Evolutionary conservation across 2,113 vertebrate species (phyloP), one percentile per base, ranked within the genome.

Genomic region (Puntigrus tetrazona): DNA sequence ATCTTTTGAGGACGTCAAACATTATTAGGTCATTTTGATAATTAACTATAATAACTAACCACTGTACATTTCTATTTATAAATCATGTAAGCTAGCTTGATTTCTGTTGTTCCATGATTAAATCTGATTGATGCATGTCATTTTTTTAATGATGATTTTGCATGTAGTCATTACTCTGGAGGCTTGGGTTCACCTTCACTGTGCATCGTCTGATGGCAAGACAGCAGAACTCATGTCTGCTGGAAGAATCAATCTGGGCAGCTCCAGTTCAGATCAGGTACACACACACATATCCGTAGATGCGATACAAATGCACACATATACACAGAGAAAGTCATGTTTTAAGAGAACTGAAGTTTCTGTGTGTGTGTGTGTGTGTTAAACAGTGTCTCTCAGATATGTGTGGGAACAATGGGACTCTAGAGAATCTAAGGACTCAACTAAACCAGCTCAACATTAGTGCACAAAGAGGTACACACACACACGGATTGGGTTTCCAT

Each of bases 111-210:
- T 69, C 31, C 16, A 10, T 67, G 7, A 69, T 69, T 22, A 8
- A 25, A 38, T 69, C n/a, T 79, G 36, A 1, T 38, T 8, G 59
- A 16, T 52, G 50, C 50, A 8, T 61, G n/a, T n/a, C n/a, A n/a
- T n/a, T n/a, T n/a, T n/a, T n/a, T n/a, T n/a, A n/a, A 29, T 73
- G n/a, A 2, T n/a, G 6, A 9, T 75, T 7, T 74, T 87, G 27
- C 70, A 7, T 81, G 22, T 63, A 88, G 87, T 88, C 13, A 84
- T 86, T 13, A 84, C 77, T 50, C 70, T 88, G 38, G 77, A 88
- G 70, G 16, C 84, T 36, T 77, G 69, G 81, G 20, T 88, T 88
- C 34, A 86, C 61, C 41, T 76, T 61, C 69, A 88, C 59, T 80
- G 78, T 34, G 47, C 10, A 59, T 31, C 59, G 7, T n/a, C 22